Evolutionary conservation across 2,888 invertebrate genomes (phyloP).

Genomic region (Gerris lacustris): DNA sequence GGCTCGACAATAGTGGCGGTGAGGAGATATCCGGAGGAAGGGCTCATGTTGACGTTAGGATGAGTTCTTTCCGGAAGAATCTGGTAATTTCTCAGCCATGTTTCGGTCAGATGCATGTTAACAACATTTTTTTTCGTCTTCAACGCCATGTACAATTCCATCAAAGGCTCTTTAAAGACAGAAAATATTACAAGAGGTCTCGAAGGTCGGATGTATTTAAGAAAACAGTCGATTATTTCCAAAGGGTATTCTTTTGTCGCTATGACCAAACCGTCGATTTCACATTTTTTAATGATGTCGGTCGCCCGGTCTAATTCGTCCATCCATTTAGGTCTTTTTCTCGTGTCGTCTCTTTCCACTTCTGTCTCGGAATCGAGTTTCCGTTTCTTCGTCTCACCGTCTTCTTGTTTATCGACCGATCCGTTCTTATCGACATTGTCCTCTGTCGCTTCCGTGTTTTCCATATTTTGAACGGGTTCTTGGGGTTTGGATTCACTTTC

Average conservation of each 20-base stretch:
- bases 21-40: slow-evolving; percentile 54
- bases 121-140: slow-evolving; percentile 59
- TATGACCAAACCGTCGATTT: slow-evolving; percentile 64
- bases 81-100: slow-evolving; percentile 84
- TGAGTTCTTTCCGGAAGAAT: slow-evolving; percentile 82
- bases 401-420: slow-evolving; percentile 5
- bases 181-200: slow-evolving; percentile 77
- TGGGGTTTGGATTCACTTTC: neutral
- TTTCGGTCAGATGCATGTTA: slow-evolving; percentile 65
- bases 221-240: slow-evolving; percentile 59
- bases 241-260: slow-evolving; percentile 76
- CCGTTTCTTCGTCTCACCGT: slow-evolving; percentile 18
- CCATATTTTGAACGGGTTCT: neutral
- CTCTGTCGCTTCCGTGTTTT: neutral
- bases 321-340: slow-evolving; percentile 54
- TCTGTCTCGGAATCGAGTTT: slow-evolving; percentile 28
- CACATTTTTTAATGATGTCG: slow-evolving; percentile 43
- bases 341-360: slow-evolving; percentile 13
- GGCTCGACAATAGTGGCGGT: slow-evolving; percentile 21
- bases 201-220: slow-evolving; percentile 66
- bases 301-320: slow-evolving; percentile 55
- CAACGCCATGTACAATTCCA: slow-evolving; percentile 67
- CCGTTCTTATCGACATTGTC: slow-evolving; percentile 10
- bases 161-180: slow-evolving; percentile 65
- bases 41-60: slow-evolving; percentile 83